Base-by-base conservation (phyloP, 1,140 invertebrate species). In the Zaprionus lachaisei region DNA sequence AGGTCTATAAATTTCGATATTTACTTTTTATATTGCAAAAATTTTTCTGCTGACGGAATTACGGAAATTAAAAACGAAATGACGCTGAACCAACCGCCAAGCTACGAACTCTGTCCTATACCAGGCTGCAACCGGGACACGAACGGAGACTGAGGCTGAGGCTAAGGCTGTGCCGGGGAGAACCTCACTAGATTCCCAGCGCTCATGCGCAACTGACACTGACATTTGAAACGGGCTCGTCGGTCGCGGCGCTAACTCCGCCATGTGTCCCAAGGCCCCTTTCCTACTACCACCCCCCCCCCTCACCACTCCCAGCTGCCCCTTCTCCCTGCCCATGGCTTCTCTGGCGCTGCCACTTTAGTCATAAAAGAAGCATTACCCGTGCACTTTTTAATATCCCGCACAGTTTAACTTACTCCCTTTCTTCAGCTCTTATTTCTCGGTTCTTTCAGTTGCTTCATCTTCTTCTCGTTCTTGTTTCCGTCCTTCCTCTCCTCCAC, bases 1-100 rank as follows among this genome's bases (percentile, higher is more conserved):
- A 91, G 85, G 91, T 92, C 91, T 92, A 92, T 92, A 92, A 92
- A 92, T 92, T 92, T 91, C 91, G 91, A 92, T 92, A 92, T 91
- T 92, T 92, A 81, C 85, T 92, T 92, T 92, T 92, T 92, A 92
- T 92, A 92, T 92, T 92, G 89, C 89, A 91, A 90, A 92, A 92
- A 91, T 92, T 91, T 92, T 92, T 92, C 81, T 91, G 91, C 85
- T 92, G 85, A 92, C 84, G 84, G 84, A 92, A 92, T 92, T 92
- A 92, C 91, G 91, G 91, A 92, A 92, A 92, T 92, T 92, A 92
- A 92, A 92, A 92, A 92, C 75, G 91, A 91, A 92, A 92, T 90
- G 91, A 91, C 87, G 80, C 81, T 81, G 80, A 83, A 79, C 74
- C 80, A 69, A 73, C 49, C 68, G 47, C 44, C 56, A 31, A 47